These are phyloP conservation scores for Seriola quinqueradiata DNA, from an alignment of 2,113 vertebrate species.

Conservation along the genomic window DNA sequence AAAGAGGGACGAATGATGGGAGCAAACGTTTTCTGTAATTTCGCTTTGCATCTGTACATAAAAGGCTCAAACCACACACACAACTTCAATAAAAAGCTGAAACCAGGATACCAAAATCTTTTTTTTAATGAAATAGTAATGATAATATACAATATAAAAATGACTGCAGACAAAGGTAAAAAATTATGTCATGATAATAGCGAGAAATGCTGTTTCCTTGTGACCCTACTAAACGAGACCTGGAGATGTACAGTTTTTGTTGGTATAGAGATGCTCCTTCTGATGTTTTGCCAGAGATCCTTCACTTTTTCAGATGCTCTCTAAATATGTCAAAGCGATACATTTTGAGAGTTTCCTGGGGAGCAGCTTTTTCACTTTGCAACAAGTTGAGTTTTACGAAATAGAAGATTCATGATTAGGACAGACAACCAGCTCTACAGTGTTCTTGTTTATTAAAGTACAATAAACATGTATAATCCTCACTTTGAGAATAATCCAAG, in stretches of 20 bases:
- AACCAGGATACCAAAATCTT: conserved; percentile 7
- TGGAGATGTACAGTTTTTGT: neutral
- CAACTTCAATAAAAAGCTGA: conserved; percentile 5
- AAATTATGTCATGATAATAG: conserved; percentile 5
- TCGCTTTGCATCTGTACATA: neutral
- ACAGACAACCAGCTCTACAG: neutral
- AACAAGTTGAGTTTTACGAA: neutral
- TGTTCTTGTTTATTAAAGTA: neutral
- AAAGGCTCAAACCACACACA: neutral
- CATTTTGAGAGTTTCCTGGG: neutral
- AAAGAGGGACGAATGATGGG: neutral
- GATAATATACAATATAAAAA: conserved; percentile 62
- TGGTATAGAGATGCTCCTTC: neutral
- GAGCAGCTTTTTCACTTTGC: neutral
- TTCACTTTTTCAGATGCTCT: neutral
- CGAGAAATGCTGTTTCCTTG: neutral
- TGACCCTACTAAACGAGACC: neutral
- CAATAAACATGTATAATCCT: neutral
- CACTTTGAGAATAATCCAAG: neutral
- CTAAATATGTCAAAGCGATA: neutral
- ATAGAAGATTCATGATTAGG: neutral
- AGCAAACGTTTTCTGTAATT: neutral
- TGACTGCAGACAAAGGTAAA: conserved; percentile 39
- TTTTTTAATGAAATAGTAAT: conserved; percentile 38
- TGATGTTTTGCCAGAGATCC: neutral